A percentile compares a stretch with the other conserved stretches of the same genome.
Conservation (phyloP, 2,797 vertebrate genomes). For the Orestias chungarensis region DNA sequence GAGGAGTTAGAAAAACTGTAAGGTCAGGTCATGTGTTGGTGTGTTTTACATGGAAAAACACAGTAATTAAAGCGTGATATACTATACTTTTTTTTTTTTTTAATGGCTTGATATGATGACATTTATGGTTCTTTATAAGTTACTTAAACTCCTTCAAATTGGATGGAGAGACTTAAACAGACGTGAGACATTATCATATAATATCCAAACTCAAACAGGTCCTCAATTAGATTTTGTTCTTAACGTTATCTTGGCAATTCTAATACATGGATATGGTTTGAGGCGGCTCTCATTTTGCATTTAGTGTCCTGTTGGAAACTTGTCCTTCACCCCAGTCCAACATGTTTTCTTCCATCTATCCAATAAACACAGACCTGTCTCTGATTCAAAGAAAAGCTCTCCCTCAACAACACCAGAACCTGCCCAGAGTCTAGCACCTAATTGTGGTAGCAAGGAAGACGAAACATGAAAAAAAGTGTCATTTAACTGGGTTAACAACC, state of each 20-base stretch:
- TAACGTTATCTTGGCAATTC: not conserved
- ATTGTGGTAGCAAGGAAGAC: not conserved
- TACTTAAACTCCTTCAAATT: not conserved
- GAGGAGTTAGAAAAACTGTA: constrained; percentile 19
- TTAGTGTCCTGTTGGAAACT: not conserved
- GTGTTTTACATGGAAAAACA: not conserved
- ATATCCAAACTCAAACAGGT: no score
- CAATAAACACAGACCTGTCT: not conserved
- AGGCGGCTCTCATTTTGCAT: not conserved
- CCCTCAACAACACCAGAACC: not conserved
- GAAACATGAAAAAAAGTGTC: not conserved
- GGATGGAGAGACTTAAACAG: not conserved
- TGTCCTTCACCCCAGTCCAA: not conserved
- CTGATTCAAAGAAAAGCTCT: not conserved
- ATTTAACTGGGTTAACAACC: no score
- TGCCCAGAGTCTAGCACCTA: no score
- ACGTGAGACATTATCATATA: not conserved
- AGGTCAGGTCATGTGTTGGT: not conserved
- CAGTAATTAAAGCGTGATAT: not conserved
- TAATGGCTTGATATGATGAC: not conserved
- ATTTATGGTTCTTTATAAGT: not conserved
- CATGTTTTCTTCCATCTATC: not conserved
- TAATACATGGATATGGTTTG: not conserved
- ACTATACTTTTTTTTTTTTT: not conserved
- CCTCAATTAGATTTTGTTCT: not conserved